These are phyloP conservation scores for Pseudomyrmex dendroicus DNA, from an alignment of 1,140 invertebrate species.

Conservation along the genomic window DNA sequence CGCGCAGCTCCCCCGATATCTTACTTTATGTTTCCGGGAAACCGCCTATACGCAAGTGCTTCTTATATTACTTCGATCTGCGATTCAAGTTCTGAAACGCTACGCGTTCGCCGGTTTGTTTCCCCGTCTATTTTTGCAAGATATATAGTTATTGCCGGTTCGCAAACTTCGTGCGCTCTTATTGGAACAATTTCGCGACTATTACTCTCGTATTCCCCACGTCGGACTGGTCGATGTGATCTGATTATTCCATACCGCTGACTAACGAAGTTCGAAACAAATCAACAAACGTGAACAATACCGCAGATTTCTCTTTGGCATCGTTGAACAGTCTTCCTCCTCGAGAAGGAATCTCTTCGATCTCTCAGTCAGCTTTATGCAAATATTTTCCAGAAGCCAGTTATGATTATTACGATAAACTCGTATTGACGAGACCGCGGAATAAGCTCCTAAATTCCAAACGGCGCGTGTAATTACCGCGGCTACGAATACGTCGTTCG, in stretches of 20 bases:
- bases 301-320: background rate
- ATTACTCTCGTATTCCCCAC: background rate
- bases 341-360: background rate
- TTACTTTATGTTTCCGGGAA: constrained; percentile 48
- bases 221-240: background rate
- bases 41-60: background rate
- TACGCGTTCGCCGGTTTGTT: background rate
- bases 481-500: background rate
- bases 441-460: constrained; percentile 26
- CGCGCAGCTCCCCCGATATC: constrained; percentile 42
- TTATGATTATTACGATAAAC: constrained; percentile 34
- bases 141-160: constrained; percentile 30
- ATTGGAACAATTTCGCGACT: background rate
- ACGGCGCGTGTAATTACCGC: constrained; percentile 30
- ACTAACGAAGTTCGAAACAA: constrained; percentile 30
- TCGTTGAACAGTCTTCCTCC: background rate
- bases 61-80: background rate
- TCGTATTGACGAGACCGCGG: constrained; percentile 10
- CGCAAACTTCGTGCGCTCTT: background rate
- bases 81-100: constrained; percentile 44
- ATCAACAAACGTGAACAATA: constrained; percentile 17
- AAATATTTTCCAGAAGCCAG: constrained; percentile 1
- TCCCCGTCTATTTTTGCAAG: constrained; percentile 13
- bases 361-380: constrained; percentile 6
- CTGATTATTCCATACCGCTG: constrained; percentile 16